Evolutionary conservation across 2,113 vertebrate genomes (phyloP).

Genomic region (Delphinapterus leucas): DNA sequence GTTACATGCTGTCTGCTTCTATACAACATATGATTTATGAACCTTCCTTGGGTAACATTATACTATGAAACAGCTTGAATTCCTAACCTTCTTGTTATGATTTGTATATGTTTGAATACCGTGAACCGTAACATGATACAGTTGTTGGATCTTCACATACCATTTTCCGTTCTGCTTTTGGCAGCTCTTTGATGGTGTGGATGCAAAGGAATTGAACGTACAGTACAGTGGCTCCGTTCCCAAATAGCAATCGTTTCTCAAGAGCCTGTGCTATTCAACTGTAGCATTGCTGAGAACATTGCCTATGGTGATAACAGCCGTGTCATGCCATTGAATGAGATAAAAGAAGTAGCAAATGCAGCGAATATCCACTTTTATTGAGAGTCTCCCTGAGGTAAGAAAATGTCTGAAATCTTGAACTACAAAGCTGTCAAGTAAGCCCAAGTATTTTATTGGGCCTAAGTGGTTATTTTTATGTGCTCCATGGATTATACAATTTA

Average conservation of each 20-base stretch:
- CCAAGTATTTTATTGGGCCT: background rate
- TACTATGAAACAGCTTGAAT: slow-evolving; percentile 45
- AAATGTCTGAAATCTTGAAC: background rate
- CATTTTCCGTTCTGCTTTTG: slow-evolving; percentile 53
- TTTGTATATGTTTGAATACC: slow-evolving; percentile 35
- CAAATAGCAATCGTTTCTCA: slow-evolving; percentile 76
- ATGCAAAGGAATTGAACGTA: slow-evolving; percentile 65
- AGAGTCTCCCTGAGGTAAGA: slow-evolving; percentile 76
- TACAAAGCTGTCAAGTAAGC: background rate
- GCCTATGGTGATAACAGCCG: slow-evolving; percentile 77
- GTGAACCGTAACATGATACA: slow-evolving; percentile 20
- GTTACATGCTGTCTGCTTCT: background rate
- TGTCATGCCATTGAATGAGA: slow-evolving; percentile 71
- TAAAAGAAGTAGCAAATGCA: slow-evolving; percentile 71
- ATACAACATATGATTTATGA: slow-evolving; percentile 38
- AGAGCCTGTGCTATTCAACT: slow-evolving; percentile 79
- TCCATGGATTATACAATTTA: background rate
- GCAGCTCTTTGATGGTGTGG: slow-evolving; percentile 73
- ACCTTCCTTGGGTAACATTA: slow-evolving; percentile 11
- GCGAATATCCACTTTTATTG: slow-evolving; percentile 77
- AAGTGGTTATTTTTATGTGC: background rate
- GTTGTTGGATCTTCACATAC: slow-evolving; percentile 33
- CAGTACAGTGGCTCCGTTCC: slow-evolving; percentile 77
- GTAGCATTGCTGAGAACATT: slow-evolving; percentile 78
- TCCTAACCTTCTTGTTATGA: slow-evolving; percentile 58